Percentiles rank a stretch among this genome's conserved stretches.
These are phyloP conservation scores for Drosophila melanosoma DNA, from an alignment of 2,888 invertebrate species.

Conservation along the genomic window DNA sequence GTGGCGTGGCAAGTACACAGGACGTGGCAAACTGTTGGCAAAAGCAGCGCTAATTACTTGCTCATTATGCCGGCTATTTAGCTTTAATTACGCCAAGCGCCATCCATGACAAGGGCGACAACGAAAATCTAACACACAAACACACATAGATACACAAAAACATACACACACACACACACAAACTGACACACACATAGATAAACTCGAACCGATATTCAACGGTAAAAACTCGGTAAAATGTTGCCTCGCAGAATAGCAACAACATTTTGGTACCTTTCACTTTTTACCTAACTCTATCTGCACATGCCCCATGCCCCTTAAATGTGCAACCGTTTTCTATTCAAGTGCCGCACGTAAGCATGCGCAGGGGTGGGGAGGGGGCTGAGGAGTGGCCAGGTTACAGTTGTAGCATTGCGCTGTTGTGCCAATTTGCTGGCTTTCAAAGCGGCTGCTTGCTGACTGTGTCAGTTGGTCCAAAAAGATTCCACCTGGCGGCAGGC, in stretches of 20 bases:
- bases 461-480: slow-evolving; percentile 10
- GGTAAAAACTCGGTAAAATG: slow-evolving; percentile 65
- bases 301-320: slow-evolving; percentile 10
- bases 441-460: slow-evolving; percentile 16
- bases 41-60: slow-evolving; percentile 80
- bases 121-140: slow-evolving; percentile 40
- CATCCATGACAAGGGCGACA: slow-evolving; percentile 70
- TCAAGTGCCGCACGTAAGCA: slow-evolving; percentile 43
- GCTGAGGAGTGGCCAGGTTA: not conserved
- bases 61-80: slow-evolving; percentile 82
- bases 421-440: slow-evolving; percentile 62
- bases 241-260: slow-evolving; percentile 52
- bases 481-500: not conserved
- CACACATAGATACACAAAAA: slow-evolving; percentile 17
- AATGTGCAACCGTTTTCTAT: slow-evolving; percentile 74
- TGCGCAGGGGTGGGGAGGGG: not conserved
- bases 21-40: slow-evolving; percentile 60
- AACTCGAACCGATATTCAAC: slow-evolving; percentile 58
- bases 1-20: slow-evolving; percentile 21
- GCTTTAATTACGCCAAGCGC: slow-evolving; percentile 79
- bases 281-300: slow-evolving; percentile 58
- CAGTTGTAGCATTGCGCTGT: slow-evolving; percentile 31
- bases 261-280: slow-evolving; percentile 66
- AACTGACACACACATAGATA: slow-evolving; percentile 16
- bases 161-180: slow-evolving; percentile 21